A percentile compares a stretch with the other conserved stretches of the same genome.
phyloP scores from a whole-genome alignment of 2,113 vertebrate genomes.

The Cariama cristata region DNA sequence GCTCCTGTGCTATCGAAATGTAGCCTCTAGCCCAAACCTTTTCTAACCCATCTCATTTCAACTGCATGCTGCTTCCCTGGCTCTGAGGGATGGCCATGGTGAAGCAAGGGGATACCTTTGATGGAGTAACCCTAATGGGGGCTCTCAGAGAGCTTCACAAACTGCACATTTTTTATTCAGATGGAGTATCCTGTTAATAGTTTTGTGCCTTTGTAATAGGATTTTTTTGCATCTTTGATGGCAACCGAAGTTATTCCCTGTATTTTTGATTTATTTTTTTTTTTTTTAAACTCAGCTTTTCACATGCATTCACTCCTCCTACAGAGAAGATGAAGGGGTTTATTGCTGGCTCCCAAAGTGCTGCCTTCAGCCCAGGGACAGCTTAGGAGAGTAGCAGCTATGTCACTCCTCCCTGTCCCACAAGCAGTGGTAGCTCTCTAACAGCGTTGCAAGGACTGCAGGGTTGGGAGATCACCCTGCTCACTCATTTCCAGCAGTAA shows the following conservation, averaged over 20 bases:
- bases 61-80: not conserved
- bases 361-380: not conserved
- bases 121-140: not conserved
- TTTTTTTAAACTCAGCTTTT: not conserved
- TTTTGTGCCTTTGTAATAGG: not conserved
- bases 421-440: not conserved
- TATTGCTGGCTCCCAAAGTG: not conserved
- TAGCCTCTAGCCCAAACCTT: not conserved
- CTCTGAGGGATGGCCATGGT: not conserved
- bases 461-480: not conserved
- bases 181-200: not conserved
- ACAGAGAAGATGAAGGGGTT: not conserved
- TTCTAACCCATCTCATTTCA: not conserved
- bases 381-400: not conserved
- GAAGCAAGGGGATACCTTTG: not conserved
- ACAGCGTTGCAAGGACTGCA: not conserved
- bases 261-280: not conserved
- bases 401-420: not conserved
- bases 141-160: not conserved
- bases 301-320: not conserved
- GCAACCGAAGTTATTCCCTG: not conserved
- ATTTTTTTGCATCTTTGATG: not conserved
- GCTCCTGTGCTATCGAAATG: not conserved
- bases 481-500: not conserved
- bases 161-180: not conserved